Percentiles rank a stretch among this genome's conserved stretches.
Evolutionary conservation across 2,113 vertebrate genomes (phyloP).

Genomic region (Heteronetta atricapilla): DNA sequence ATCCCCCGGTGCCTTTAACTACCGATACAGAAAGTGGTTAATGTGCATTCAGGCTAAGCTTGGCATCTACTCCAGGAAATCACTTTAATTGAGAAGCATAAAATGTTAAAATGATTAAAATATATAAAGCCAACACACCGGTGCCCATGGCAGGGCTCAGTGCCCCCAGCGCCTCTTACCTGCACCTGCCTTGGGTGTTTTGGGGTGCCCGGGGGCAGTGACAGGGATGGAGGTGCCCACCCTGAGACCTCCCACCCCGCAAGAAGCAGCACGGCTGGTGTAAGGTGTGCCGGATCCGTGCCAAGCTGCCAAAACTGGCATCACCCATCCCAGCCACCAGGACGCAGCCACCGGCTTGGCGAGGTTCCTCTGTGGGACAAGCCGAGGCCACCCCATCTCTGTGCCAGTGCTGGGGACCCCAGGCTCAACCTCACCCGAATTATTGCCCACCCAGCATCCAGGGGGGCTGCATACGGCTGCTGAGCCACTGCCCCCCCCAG

Average conservation of each 20-base stretch:
- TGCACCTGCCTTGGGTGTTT: background rate
- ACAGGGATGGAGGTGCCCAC: background rate
- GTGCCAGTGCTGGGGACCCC: rapidly evolving
- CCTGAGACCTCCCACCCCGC: background rate
- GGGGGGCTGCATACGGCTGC: background rate
- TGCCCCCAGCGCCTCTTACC: background rate
- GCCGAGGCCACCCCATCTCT: background rate
- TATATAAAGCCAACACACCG: conserved; percentile 68
- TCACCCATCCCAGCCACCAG: background rate
- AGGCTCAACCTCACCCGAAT: background rate
- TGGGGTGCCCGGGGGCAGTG: background rate
- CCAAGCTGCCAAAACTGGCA: background rate
- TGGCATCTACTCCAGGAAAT: conserved; percentile 84
- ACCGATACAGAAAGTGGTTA: conserved; percentile 84
- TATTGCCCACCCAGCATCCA: background rate
- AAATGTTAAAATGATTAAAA: conserved; percentile 87
- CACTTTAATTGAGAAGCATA: conserved; percentile 88
- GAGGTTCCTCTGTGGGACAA: background rate
- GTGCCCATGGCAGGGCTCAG: conserved; percentile 29
- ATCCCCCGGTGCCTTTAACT: conserved; percentile 89
- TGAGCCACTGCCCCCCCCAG: background rate
- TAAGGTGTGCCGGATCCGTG: background rate
- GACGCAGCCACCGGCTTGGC: no score
- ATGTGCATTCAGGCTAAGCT: conserved; percentile 78
- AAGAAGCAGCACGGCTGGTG: rapidly evolving